Evolutionary conservation across 2,797 vertebrate species (phyloP).

Genomic region (Arnoldichthys spilopterus): DNA sequence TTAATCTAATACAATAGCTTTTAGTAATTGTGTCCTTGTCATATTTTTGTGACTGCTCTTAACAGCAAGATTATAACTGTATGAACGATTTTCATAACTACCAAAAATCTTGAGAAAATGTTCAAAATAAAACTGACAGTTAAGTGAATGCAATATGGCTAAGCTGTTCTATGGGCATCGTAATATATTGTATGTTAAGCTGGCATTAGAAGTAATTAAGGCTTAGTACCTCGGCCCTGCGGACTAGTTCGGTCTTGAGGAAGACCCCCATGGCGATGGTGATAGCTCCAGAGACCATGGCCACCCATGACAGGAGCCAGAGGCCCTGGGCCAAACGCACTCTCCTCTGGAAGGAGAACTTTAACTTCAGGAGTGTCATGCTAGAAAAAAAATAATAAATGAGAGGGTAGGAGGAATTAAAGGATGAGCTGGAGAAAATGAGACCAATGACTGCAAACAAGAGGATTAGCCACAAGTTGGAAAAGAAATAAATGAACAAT

Average conservation of each 20-base stretch:
- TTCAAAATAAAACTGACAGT: neutral
- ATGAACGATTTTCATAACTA: neutral
- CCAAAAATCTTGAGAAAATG: neutral
- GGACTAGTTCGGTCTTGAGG: constrained; percentile 92
- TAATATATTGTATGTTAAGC: neutral
- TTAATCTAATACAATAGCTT: neutral
- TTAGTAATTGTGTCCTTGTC: neutral
- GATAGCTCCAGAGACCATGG: constrained; percentile 86
- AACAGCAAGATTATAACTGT: neutral
- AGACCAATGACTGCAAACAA: neutral
- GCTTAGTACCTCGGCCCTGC: constrained; percentile 83
- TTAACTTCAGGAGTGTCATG: constrained; percentile 90
- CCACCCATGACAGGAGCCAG: constrained; percentile 96
- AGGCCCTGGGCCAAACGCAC: constrained; percentile 95
- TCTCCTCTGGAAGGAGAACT: constrained; percentile 90
- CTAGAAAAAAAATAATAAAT: constrained; percentile 50
- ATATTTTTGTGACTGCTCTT: neutral
- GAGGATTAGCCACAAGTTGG: neutral
- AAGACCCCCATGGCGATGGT: constrained; percentile 91
- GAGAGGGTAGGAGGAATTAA: constrained; percentile 8
- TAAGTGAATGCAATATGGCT: neutral
- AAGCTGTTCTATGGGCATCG: neutral
- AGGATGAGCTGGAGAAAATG: constrained; percentile 1
- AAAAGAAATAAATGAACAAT: neutral
- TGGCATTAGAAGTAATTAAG: constrained; percentile 10